Base-by-base conservation (phyloP, 2,888 invertebrate genomes). In the Synergus japonicus region DNA sequence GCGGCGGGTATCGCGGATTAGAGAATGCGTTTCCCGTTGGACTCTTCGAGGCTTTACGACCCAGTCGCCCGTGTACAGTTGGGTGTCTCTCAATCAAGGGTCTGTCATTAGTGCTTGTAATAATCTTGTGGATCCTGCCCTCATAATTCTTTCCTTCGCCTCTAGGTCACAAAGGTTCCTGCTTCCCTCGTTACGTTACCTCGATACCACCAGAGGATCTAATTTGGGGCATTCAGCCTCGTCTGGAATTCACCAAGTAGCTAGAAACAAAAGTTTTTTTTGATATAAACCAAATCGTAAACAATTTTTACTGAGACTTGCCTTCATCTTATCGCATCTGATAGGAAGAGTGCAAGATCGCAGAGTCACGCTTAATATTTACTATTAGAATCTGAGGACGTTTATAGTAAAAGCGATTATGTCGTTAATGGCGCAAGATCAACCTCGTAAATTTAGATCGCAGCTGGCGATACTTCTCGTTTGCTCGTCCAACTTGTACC, bases 381-480 rank as follows among this genome's bases (percentile, higher is more conserved):
- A 81, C 81, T 82, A 81, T 81, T 77, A 79, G 78, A 77, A 78
- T 79, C 79, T 79, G 81, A 80, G 79, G 46, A 79, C 79, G 77
- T 79, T 84, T 83, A 81, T 82, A 84, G 82, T 81, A 80, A 78
- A 85, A 84, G 82, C 83, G 85, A 86, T 85, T 84, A 84, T 84
- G 84, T 85, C 84, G 83, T 83, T 86, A 86, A 84, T 84, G 83
- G 85, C 73, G 84, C 83, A 76, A 81, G 82, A 83, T 84, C 79
- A 77, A 78, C 79, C 79, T 84, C 79, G 82, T 83, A 84, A 82
- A 81, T 81, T 84, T 83, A 79, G 83, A 79, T 78, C 80, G 76
- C 79, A 66, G 81, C 58, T 79, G 79, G 78, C 79, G 79, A 76
- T 81, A 66, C 69, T 77, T 79, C 77, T 78, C 79, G 44, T 79